Base-by-base conservation (phyloP, 2,888 invertebrate species). In the Drosophila bunnanda region DNA sequence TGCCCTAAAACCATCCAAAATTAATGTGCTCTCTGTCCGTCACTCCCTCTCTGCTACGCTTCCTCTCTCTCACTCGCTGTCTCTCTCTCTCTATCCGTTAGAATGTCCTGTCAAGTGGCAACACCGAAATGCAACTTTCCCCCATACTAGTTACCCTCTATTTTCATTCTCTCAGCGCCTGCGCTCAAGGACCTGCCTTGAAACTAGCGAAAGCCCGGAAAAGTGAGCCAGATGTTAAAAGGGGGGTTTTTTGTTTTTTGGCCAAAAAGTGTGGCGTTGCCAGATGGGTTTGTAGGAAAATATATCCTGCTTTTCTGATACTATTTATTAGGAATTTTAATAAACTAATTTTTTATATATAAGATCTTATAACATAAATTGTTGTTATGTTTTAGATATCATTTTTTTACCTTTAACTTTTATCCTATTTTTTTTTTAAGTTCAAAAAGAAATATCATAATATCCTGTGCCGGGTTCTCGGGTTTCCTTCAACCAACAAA, bases 1-100 rank as follows among this genome's bases (percentile, higher is more conserved):
- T 74, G 68, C 64, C 71, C 72, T 73, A 73, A 62, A 73, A 72
- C 50, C 75, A 48, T 67, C 48, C 55, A 73, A 74, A 60, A 36
- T 56, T 66, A 44, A 75, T 75, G 43, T 75, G 43, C 54, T 57
- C 64, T 65, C 32, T 30, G 13, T 15, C 10, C 9, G 28, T 48
- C 58, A 46, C 50, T 69, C 34, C 34, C 28, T 25, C 53, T 38
- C 52, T 28, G 13, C 15, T 17, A 4, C 20, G 10, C 17, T 9
- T 1, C 17, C 17, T 17, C 17, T 5, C 39, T 17, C n/a, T 25
- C 17, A 6, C 20, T 32, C 39, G 12, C 53, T 10, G 4, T 12
- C 34, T 1, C 22, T 48, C 36, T 17, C 9, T 32, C 32, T 55
- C 48, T 36, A n/a, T 43, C 12, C n/a, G 13, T 12, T 17, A 48